Evolutionary conservation across 1,140 invertebrate species (phyloP).

Genomic region (Platyscapa corneri): DNA sequence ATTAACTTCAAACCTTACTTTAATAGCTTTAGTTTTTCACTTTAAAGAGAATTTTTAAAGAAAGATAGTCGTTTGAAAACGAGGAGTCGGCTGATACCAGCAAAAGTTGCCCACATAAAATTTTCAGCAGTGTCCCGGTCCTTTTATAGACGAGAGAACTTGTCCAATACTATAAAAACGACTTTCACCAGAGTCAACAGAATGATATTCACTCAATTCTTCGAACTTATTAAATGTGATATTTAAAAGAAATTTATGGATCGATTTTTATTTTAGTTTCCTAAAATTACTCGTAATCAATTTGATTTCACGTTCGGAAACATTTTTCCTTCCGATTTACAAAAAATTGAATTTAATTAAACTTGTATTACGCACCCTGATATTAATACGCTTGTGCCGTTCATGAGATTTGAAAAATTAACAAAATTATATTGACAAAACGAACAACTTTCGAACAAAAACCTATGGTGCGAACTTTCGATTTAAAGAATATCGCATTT

Average conservation of each 20-base stretch:
- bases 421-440: too few relatives aligned
- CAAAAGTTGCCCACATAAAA: constrained; percentile 40
- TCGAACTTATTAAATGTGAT: background rate
- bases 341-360: background rate
- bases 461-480: too few relatives aligned
- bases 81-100: background rate
- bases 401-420: too few relatives aligned
- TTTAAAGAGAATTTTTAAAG: constrained; percentile 31
- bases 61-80: constrained; percentile 19
- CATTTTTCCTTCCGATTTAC: background rate
- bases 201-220: background rate
- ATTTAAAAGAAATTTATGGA: background rate
- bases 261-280: background rate
- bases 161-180: constrained; percentile 30
- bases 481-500: too few relatives aligned
- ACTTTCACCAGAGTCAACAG: constrained; percentile 16
- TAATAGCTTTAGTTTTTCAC: constrained; percentile 1
- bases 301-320: background rate
- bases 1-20: background rate
- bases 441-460: too few relatives aligned
- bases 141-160: constrained; percentile 31
- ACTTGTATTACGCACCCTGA: too few relatives aligned
- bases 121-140: constrained; percentile 30
- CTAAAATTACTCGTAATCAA: background rate
- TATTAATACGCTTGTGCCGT: too few relatives aligned